phyloP scores from a whole-genome alignment of 30 jellyfish, hydroid and myxozoan genomes.

The Euphysa ruthae region DNA sequence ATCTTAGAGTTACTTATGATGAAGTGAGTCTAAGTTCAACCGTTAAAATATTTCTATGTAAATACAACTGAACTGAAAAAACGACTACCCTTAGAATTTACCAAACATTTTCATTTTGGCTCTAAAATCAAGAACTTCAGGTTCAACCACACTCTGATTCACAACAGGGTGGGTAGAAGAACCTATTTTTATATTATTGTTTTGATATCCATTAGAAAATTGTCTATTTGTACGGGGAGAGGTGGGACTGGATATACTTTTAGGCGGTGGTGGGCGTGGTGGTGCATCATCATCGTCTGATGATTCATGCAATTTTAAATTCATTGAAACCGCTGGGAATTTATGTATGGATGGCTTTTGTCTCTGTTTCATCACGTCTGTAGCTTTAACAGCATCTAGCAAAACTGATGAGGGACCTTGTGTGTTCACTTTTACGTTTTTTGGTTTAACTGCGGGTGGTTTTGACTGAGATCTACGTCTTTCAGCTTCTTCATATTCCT shows the following conservation, averaged over 20 bases:
- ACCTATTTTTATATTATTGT: neutral
- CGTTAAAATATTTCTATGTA: no score
- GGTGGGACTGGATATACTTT: slow-evolving; percentile 6
- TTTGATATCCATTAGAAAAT: neutral
- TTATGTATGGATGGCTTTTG: no score
- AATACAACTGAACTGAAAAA: no score
- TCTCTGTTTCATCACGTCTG: no score
- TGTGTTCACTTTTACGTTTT: no score
- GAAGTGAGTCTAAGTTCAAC: no score
- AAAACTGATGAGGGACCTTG: no score
- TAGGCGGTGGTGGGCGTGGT: slow-evolving; percentile 99
- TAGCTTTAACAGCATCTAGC: no score
- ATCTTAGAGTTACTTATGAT: no score
- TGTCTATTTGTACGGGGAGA: slow-evolving; percentile 15
- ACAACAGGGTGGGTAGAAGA: slow-evolving; percentile 14
- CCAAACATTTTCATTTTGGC: slow-evolving; percentile 82
- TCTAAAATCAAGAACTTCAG: slow-evolving; percentile 59
- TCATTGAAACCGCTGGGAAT: neutral
- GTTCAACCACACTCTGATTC: slow-evolving; percentile 30
- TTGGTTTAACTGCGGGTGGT: slow-evolving; percentile 36
- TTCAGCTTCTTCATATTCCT: no score
- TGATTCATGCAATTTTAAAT: neutral
- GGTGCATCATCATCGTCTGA: slow-evolving; percentile 89
- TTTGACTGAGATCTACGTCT: no score
- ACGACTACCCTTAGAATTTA: slow-evolving; percentile 9